Evolutionary conservation across 2,888 invertebrate species (phyloP).

Genomic region (Leptinotarsa juncta): DNA sequence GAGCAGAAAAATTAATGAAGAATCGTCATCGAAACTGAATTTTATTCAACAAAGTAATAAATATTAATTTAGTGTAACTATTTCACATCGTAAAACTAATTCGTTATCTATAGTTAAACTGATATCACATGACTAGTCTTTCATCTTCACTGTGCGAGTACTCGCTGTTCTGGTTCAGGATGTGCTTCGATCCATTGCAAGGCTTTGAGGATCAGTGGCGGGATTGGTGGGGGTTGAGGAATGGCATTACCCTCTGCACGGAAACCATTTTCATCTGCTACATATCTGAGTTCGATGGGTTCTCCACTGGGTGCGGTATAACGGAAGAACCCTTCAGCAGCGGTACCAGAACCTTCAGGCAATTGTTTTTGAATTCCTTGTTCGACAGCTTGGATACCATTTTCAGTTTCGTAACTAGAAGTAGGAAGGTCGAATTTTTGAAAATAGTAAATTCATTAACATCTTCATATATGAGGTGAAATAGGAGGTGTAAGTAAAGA

Average conservation of each 20-base stretch:
- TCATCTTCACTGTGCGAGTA: background rate
- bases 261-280: slow-evolving; percentile 58
- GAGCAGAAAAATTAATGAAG: too few relatives aligned
- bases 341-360: slow-evolving; percentile 59
- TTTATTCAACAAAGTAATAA: too few relatives aligned
- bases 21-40: too few relatives aligned
- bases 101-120: too few relatives aligned
- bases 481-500: too few relatives aligned
- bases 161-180: slow-evolving; percentile 31
- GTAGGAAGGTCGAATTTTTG: background rate
- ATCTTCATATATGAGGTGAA: background rate
- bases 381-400: slow-evolving; percentile 72
- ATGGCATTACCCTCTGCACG: slow-evolving; percentile 54
- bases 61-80: too few relatives aligned
- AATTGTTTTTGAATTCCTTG: slow-evolving; percentile 66
- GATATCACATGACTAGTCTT: background rate
- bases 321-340: slow-evolving; percentile 66
- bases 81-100: too few relatives aligned
- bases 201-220: slow-evolving; percentile 69
- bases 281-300: slow-evolving; percentile 48
- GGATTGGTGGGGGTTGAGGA: slow-evolving; percentile 54
- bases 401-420: slow-evolving; percentile 70
- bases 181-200: slow-evolving; percentile 70
- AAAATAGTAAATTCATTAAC: background rate
- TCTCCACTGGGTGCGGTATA: slow-evolving; percentile 55